Percentiles rank a stretch among this genome's conserved stretches.
Conservation (phyloP, 2,113 vertebrate species). For the Plectropomus leopardus region DNA sequence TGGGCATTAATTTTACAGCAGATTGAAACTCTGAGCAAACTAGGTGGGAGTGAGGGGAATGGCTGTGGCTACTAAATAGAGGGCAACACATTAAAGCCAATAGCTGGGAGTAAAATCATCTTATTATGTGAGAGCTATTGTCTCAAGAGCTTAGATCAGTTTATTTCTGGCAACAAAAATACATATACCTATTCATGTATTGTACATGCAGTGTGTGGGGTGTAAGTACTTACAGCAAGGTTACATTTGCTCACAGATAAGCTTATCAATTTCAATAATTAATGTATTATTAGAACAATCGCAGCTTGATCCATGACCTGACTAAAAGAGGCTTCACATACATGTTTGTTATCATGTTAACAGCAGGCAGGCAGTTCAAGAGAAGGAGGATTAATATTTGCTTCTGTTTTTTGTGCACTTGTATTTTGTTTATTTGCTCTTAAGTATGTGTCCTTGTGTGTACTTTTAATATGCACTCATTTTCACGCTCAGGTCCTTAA, state of each 20-base stretch:
- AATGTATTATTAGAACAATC: slow-evolving; percentile 4
- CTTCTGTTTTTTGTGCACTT: background rate
- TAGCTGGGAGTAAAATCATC: slow-evolving; percentile 32
- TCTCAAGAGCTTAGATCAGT: slow-evolving; percentile 3
- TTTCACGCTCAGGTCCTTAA: background rate
- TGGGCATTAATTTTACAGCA: slow-evolving; percentile 40
- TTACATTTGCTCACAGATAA: slow-evolving; percentile 59
- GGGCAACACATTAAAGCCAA: slow-evolving; percentile 37
- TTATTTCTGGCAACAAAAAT: background rate
- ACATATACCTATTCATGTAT: slow-evolving; percentile 15
- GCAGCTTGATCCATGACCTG: slow-evolving; percentile 20
- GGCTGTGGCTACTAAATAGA: slow-evolving; percentile 38
- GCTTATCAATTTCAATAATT: slow-evolving; percentile 51
- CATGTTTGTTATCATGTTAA: background rate
- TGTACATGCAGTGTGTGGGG: background rate
- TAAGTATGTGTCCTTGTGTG: slow-evolving; percentile 17
- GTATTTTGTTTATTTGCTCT: background rate
- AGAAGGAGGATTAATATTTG: background rate
- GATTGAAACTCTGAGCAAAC: slow-evolving; percentile 16
- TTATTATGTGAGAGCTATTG: slow-evolving; percentile 41
- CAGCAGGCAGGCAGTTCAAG: background rate
- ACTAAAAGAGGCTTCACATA: background rate
- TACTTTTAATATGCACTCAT: slow-evolving; percentile 26
- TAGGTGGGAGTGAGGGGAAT: slow-evolving; percentile 22
- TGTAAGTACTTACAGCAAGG: slow-evolving; percentile 1